Evolutionary conservation across 2,888 invertebrate species (phyloP).

Genomic region (Congeria kusceri): DNA sequence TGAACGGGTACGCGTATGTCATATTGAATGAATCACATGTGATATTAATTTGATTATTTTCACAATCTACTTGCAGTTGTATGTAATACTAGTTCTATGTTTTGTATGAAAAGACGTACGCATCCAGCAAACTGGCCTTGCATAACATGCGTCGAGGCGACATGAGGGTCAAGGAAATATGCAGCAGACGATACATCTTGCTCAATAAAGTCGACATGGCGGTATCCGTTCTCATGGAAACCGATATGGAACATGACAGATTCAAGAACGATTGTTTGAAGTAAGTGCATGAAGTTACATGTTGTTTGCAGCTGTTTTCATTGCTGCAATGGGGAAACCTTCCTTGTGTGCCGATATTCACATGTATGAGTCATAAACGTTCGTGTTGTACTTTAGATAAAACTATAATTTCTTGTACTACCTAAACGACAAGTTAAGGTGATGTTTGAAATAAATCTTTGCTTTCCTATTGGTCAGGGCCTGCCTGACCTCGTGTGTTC

Average conservation of each 20-base stretch:
- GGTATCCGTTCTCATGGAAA: constrained; percentile 63
- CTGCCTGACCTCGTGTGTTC: constrained; percentile 45
- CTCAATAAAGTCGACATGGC: constrained; percentile 51
- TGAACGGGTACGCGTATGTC: too few species aligned
- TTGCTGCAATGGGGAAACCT: too few species aligned
- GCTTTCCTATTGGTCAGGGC: constrained; percentile 32
- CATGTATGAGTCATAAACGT: too few species aligned
- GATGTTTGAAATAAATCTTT: too few species aligned
- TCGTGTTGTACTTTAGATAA: too few species aligned
- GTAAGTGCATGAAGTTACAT: constrained; percentile 30
- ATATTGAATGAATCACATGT: too few species aligned
- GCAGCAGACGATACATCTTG: constrained; percentile 58
- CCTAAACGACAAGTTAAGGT: too few species aligned
- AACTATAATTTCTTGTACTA: too few species aligned
- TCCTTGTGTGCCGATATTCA: too few species aligned
- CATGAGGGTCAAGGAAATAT: constrained; percentile 44
- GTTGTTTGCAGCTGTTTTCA: too few species aligned
- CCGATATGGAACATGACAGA: constrained; percentile 50
- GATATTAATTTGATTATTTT: too few species aligned
- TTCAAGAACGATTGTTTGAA: constrained; percentile 61
- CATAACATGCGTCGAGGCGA: constrained; percentile 32
- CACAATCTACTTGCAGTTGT: background rate
- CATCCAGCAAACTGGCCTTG: constrained; percentile 31
- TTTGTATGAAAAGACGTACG: constrained; percentile 31
- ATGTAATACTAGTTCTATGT: background rate